Conservation (phyloP, 2,113 vertebrate genomes). For the Spea bombifrons region DNA sequence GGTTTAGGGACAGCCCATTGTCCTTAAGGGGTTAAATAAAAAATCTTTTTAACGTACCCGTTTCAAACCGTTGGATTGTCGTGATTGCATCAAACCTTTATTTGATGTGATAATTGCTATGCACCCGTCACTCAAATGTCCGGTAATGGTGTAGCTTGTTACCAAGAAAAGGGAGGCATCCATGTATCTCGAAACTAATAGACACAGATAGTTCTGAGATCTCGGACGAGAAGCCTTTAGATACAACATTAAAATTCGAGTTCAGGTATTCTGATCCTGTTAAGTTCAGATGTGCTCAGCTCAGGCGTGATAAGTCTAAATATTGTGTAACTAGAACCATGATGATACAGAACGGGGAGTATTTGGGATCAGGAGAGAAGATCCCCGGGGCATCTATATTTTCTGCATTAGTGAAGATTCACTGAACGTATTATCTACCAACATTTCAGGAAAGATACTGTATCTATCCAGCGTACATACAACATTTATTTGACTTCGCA, state of each 20-base stretch:
- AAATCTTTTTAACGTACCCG: background rate
- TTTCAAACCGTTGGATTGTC: background rate
- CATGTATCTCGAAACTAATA: slow-evolving; percentile 12
- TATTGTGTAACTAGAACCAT: slow-evolving; percentile 33
- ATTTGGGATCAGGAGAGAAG: slow-evolving; percentile 2
- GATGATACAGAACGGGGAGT: slow-evolving; percentile 16
- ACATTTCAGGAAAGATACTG: slow-evolving; percentile 33
- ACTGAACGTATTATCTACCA: slow-evolving; percentile 46
- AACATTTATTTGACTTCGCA: slow-evolving; percentile 28
- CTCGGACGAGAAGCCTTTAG: slow-evolving; percentile 4
- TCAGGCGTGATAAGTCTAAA: slow-evolving; percentile 47
- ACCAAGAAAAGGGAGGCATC: background rate
- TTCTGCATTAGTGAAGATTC: slow-evolving; percentile 47
- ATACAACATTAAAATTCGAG: slow-evolving; percentile 11
- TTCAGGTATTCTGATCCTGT: slow-evolving; percentile 40
- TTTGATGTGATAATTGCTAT: slow-evolving; percentile 38
- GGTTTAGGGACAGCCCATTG: too few species aligned
- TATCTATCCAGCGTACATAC: slow-evolving; percentile 11
- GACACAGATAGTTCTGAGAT: slow-evolving; percentile 2
- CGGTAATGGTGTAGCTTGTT: slow-evolving; percentile 3
- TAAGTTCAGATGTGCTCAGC: slow-evolving; percentile 35
- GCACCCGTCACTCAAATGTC: slow-evolving; percentile 17
- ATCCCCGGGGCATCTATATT: slow-evolving; percentile 40
- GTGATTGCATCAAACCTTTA: background rate
- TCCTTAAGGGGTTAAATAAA: background rate